Conservation (phyloP, 2,113 vertebrate species). For the Corythornis madagascariensis region DNA sequence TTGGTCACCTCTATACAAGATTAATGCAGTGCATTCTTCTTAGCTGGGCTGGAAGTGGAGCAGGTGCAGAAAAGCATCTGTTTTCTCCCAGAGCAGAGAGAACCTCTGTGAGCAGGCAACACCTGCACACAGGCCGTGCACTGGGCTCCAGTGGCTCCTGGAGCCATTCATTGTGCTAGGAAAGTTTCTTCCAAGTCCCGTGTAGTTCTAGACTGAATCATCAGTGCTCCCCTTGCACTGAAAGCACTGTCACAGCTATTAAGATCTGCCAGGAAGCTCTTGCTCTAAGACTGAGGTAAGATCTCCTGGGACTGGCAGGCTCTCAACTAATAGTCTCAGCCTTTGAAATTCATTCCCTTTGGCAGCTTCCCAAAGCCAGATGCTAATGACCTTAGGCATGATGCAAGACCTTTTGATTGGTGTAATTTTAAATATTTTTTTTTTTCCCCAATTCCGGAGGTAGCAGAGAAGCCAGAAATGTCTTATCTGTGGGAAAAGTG, state of each 20-base stretch:
- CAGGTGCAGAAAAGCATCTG: conserved; percentile 71
- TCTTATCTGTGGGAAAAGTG: not conserved
- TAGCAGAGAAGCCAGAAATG: not conserved
- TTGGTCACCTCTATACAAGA: conserved; percentile 65
- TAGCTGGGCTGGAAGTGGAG: conserved; percentile 45
- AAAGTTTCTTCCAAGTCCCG: not conserved
- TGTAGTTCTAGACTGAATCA: not conserved
- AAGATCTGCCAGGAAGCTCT: conserved; percentile 67
- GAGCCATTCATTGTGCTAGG: not conserved
- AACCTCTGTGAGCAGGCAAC: conserved; percentile 34
- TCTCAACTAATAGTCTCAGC: conserved; percentile 65
- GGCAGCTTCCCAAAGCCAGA: conserved; percentile 65
- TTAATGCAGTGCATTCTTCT: conserved; percentile 58
- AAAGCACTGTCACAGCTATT: conserved; percentile 60
- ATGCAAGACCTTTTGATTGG: conserved; percentile 62
- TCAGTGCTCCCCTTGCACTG: not conserved
- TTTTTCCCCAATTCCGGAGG: not conserved
- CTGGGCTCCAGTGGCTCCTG: not conserved
- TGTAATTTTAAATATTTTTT: not conserved
- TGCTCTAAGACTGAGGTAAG: conserved; percentile 60
- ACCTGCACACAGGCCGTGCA: not conserved
- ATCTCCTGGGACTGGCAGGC: conserved; percentile 56
- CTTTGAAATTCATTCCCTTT: conserved; percentile 66
- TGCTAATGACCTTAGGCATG: conserved; percentile 67
- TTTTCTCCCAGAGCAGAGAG: conserved; percentile 12